A percentile compares a stretch with the other conserved stretches of the same genome.
Evolutionary conservation across 2,113 vertebrate genomes (phyloP).

Genomic region (Caranx melampygus): DNA sequence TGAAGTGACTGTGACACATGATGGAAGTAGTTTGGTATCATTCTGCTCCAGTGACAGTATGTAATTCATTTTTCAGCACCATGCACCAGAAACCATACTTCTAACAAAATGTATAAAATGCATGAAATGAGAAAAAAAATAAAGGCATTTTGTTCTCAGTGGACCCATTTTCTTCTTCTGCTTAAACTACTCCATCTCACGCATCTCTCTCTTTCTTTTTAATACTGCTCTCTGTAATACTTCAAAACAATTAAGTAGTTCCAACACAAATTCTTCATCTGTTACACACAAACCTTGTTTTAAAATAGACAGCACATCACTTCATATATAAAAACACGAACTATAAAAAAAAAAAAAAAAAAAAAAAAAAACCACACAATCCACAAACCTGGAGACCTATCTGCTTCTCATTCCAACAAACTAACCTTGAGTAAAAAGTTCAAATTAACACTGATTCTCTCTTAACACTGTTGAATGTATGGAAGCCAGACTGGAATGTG

Average conservation of each 20-base stretch:
- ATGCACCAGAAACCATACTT: slow-evolving; percentile 46
- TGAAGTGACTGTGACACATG: slow-evolving; percentile 13
- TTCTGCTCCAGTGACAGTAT: slow-evolving; percentile 31
- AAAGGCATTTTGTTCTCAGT: slow-evolving; percentile 45
- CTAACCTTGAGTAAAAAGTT: slow-evolving; percentile 28
- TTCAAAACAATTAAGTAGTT: slow-evolving; percentile 37
- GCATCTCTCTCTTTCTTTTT: slow-evolving; percentile 32
- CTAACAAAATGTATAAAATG: slow-evolving; percentile 47
- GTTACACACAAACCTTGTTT: slow-evolving; percentile 51
- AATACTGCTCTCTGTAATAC: slow-evolving; percentile 63
- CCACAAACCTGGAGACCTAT: slow-evolving; percentile 42
- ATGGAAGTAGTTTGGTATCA: slow-evolving; percentile 54
- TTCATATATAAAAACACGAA: slow-evolving; percentile 69
- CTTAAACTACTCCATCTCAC: neutral
- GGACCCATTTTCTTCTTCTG: neutral
- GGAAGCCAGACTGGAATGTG: slow-evolving; percentile 46
- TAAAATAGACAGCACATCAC: slow-evolving; percentile 72
- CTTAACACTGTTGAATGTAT: slow-evolving; percentile 48
- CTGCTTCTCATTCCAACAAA: slow-evolving; percentile 17
- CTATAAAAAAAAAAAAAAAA: slow-evolving; percentile 54
- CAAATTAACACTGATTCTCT: slow-evolving; percentile 65
- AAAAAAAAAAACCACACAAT: neutral
- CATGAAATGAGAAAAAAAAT: slow-evolving; percentile 35
- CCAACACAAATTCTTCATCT: slow-evolving; percentile 39
- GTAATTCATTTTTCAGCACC: slow-evolving; percentile 28